Conservation (phyloP, 2,888 invertebrate species). For the Phyllotreta cruciferae region DNA sequence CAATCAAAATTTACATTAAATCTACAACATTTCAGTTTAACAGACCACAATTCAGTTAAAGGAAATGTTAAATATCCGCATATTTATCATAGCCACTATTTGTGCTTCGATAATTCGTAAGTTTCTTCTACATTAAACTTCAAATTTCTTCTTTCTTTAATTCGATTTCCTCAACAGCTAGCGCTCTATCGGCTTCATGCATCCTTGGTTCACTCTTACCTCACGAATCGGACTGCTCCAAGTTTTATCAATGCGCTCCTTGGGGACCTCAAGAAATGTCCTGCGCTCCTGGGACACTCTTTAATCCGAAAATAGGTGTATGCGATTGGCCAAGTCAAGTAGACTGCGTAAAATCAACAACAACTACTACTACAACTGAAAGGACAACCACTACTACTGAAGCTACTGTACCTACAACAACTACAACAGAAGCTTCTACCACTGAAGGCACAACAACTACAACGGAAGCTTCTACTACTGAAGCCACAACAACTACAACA, state of each 20-base stretch:
- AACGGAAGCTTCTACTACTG: neutral
- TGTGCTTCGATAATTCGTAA: constrained; percentile 2
- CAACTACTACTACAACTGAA: neutral
- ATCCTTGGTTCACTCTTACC: constrained; percentile 1
- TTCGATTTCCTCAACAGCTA: neutral
- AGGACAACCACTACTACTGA: neutral
- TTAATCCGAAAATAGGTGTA: constrained; percentile 12
- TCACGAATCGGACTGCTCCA: constrained; percentile 25
- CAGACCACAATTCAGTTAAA: neutral
- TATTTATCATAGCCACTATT: neutral
- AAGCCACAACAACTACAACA: neutral
- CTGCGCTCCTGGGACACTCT: constrained; percentile 19
- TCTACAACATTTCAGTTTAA: constrained; percentile 5
- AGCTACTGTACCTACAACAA: neutral
- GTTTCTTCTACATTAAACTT: neutral
- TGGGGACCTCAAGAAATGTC: constrained; percentile 9
- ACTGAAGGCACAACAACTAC: neutral
- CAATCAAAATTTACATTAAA: too few relatives aligned
- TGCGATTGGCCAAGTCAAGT: constrained; percentile 16
- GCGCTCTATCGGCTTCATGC: constrained; percentile 17
- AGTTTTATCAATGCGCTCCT: constrained; percentile 26
- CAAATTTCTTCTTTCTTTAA: too few relatives aligned
- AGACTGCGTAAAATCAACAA: constrained; percentile 1
- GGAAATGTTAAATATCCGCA: constrained; percentile 5
- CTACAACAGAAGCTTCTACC: neutral